Base-by-base conservation (phyloP, 2,888 invertebrate genomes). In the Acholoe squamosa region DNA sequence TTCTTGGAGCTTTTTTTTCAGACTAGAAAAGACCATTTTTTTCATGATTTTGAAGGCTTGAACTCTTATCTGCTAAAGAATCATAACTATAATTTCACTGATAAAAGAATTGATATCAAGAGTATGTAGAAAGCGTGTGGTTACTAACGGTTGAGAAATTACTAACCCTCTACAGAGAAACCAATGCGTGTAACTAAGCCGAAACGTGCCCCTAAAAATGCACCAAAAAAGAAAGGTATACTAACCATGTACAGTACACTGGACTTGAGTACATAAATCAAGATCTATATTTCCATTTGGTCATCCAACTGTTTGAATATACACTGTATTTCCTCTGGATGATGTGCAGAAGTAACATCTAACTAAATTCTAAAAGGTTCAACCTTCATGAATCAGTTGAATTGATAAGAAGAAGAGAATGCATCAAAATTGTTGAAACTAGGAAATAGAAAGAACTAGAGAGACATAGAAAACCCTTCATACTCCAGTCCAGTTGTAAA, bases 211-310 rank as follows among this genome's bases (percentile, higher is more conserved):
- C 86, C 86, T 5, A 86, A 86, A 86, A 86, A 86, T 56, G 25
- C 86, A 34, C 33, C 80, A 80, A 86, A 86, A 54, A 52, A 52
- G 54, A 86, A 56, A 86, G 86, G 86, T 86, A 86, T 86, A 80
- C 80, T 80, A 80, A 80, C 80, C 33, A 80, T 34, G 43, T 22
- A 34, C 19, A 22, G 1, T 25, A n/a, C 34, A 34, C 80, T 43
- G 43, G 34, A 43, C 80, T 80, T 12, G 80, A 80, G 80, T 28
- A 25, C 31, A 5, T n/a, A 61, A 19, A 61, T 1, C 5, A 10
- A 43, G 10, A 7, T 43, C 10, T 10, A 43, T 43, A 43, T 54
- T 54, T 54, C 19, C 19, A 54, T 54, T 54, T 54, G 12, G 19
- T 54, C 54, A 54, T 14, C 54, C 54, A 54, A 54, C 54, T 54